Evolutionary conservation across 64 coral and sea anemone species (phyloP).

Genomic region (Montipora efflorescens): DNA sequence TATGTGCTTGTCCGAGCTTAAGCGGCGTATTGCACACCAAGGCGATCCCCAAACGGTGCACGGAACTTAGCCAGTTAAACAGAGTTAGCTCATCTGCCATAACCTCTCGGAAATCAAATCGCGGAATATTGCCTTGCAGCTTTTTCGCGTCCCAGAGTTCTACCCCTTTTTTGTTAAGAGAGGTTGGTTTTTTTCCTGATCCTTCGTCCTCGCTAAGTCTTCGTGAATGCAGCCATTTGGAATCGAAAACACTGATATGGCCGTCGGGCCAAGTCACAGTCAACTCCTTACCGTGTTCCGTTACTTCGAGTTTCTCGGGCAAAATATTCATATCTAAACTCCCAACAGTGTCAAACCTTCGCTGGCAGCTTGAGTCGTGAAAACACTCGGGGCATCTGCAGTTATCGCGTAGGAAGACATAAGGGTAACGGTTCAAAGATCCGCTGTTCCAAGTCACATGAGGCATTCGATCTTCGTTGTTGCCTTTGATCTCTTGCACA

Average conservation of each 20-base stretch:
- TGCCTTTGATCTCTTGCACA: constrained; percentile 20
- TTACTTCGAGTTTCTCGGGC: constrained; percentile 7
- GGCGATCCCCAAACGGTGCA: constrained; percentile 43
- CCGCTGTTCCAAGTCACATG: constrained; percentile 65
- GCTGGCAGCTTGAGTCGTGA: constrained; percentile 50
- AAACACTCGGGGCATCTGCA: constrained; percentile 77
- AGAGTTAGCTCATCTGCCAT: constrained; percentile 28
- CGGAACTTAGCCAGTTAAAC: constrained; percentile 39
- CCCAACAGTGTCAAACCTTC: constrained; percentile 54
- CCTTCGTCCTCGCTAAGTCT: constrained; percentile 13
- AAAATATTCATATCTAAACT: constrained; percentile 25
- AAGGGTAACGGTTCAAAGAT: constrained; percentile 53
- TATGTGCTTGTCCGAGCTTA: constrained; percentile 12
- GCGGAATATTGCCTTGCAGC: constrained; percentile 13
- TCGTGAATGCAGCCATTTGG: constrained; percentile 53
- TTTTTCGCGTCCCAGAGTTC: constrained; percentile 11
- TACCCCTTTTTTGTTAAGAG: constrained; percentile 1
- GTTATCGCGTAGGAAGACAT: constrained; percentile 80
- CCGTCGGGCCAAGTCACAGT: constrained; percentile 57
- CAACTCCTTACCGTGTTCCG: background rate
- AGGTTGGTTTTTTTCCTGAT: background rate
- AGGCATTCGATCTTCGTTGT: constrained; percentile 33
- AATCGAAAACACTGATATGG: constrained; percentile 41
- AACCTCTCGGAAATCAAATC: constrained; percentile 27
- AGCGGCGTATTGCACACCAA: constrained; percentile 16